Percentiles rank a stretch among this genome's conserved stretches.
These are phyloP conservation scores for Xanthia icteritia DNA, from an alignment of 2,888 invertebrate genomes.

Conservation along the genomic window DNA sequence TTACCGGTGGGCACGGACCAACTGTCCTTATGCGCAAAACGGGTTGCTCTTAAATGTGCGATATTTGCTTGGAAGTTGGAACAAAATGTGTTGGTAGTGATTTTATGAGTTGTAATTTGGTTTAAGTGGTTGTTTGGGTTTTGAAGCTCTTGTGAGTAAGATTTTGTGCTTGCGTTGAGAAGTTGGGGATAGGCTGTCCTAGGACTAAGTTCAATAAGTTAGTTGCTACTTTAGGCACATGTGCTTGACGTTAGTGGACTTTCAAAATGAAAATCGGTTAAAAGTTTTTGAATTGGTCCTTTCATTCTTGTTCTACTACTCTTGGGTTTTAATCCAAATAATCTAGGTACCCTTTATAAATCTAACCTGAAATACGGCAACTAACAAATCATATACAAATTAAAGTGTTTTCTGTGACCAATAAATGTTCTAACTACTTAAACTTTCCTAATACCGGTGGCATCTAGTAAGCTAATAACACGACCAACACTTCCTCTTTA, in stretches of 20 bases:
- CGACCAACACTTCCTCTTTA: not conserved
- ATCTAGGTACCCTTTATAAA: no score
- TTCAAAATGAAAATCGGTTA: no score
- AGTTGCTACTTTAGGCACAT: no score
- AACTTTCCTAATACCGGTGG: slow-evolving; percentile 38
- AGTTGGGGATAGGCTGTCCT: not conserved
- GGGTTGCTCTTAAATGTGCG: slow-evolving; percentile 32
- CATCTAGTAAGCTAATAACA: slow-evolving; percentile 58
- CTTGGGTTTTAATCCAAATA: no score
- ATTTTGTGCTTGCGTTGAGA: not conserved
- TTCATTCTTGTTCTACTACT: no score
- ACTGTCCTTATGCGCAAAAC: slow-evolving; percentile 47
- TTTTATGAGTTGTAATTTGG: slow-evolving; percentile 26
- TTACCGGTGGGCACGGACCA: slow-evolving; percentile 54
- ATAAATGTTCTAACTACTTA: no score
- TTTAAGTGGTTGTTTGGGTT: slow-evolving; percentile 1
- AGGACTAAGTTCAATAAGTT: not conserved
- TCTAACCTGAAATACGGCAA: no score
- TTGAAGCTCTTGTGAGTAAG: not conserved
- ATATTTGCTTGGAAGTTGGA: slow-evolving; percentile 33
- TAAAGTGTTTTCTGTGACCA: not conserved
- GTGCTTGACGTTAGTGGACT: no score
- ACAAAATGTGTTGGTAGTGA: slow-evolving; percentile 21
- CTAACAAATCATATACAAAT: no score
- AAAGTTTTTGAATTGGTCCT: no score